Percentiles rank a stretch among this genome's conserved stretches.
Evolutionary conservation across 2,113 vertebrate species (phyloP).

Genomic region (Lamprologus tigripictilis): DNA sequence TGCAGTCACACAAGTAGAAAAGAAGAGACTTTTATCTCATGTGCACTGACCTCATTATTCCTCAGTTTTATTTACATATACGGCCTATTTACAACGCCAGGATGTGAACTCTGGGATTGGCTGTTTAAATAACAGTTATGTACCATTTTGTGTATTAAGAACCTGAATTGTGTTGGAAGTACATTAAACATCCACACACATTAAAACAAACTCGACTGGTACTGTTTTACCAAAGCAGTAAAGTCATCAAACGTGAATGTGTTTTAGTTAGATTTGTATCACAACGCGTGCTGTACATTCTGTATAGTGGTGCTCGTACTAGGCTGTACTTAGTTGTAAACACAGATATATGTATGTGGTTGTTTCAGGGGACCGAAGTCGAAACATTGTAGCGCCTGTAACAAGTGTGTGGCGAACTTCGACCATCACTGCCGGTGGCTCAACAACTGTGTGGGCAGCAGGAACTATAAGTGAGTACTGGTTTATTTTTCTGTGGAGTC

Average conservation of each 20-base stretch:
- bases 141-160: background rate
- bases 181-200: background rate
- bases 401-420: slow-evolving; percentile 93
- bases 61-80: background rate
- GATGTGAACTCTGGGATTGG: background rate
- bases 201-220: accelerated
- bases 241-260: background rate
- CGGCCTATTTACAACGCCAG: accelerated
- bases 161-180: background rate
- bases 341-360: background rate
- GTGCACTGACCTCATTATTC: background rate
- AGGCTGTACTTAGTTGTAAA: accelerated
- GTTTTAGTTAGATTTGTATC: background rate
- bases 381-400: slow-evolving; percentile 95
- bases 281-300: accelerated
- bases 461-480: slow-evolving; percentile 85
- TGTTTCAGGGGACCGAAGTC: slow-evolving; percentile 83
- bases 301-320: background rate
- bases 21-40: background rate
- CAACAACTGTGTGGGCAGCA: slow-evolving; percentile 96
- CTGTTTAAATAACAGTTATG: background rate
- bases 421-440: slow-evolving; percentile 99
- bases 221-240: background rate
- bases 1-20: background rate
- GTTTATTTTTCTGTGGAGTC: background rate